Percentiles rank a stretch among this genome's conserved stretches.
phyloP scores from a whole-genome alignment of 30 jellyfish, hydroid and myxozoan species.

The Clytia hemisphaerica region DNA sequence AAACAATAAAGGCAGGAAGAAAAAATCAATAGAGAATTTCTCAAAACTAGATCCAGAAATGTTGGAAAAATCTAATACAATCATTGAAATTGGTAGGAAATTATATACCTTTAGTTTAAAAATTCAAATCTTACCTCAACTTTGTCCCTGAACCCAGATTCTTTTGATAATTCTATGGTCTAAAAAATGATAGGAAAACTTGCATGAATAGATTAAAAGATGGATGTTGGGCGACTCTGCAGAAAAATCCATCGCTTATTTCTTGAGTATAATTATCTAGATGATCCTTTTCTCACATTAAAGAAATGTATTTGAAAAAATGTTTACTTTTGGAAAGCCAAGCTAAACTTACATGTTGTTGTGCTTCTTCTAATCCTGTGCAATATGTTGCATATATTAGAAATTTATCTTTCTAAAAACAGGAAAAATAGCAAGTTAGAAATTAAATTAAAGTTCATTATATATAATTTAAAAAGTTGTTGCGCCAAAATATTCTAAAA shows the following conservation, averaged over 20 bases:
- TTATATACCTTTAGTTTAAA: too few species aligned
- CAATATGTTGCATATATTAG: constrained; percentile 80
- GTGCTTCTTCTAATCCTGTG: constrained; percentile 87
- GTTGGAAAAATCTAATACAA: too few species aligned
- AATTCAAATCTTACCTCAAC: constrained; percentile 63
- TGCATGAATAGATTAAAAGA: too few species aligned
- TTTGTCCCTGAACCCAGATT: constrained; percentile 41
- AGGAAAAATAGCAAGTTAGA: neutral
- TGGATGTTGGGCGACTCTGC: too few species aligned
- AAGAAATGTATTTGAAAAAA: neutral
- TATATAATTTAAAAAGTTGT: neutral
- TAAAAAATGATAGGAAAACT: constrained; percentile 11
- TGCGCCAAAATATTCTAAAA: too few species aligned
- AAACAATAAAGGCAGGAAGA: neutral
- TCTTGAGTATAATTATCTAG: too few species aligned
- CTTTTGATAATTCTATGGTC: constrained; percentile 74
- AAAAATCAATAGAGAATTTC: too few species aligned
- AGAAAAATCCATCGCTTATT: too few species aligned
- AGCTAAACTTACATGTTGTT: constrained; percentile 49
- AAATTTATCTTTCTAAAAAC: constrained; percentile 55
- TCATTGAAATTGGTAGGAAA: too few species aligned
- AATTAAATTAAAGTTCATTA: neutral
- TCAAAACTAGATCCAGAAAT: too few species aligned
- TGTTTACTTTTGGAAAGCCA: neutral
- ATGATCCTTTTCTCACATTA: too few species aligned